Percentiles rank a stretch among this genome's conserved stretches.
Evolutionary conservation across 2,797 vertebrate species (phyloP).

Genomic region (Tauraco hartlaubi): DNA sequence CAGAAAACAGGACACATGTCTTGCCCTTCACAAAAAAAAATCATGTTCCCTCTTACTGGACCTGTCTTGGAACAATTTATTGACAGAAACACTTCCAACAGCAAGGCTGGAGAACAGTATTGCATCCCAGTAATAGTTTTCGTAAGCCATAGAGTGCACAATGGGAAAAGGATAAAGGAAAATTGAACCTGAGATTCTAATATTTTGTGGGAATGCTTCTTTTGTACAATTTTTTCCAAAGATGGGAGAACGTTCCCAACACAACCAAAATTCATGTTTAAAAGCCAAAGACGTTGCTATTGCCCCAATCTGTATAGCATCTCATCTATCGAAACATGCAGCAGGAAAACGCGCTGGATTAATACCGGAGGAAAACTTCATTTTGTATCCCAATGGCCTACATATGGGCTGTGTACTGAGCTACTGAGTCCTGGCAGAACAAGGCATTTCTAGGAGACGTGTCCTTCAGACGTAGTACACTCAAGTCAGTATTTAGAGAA

Average conservation of each 20-base stretch:
- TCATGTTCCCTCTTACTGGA: background rate
- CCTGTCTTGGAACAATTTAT: background rate
- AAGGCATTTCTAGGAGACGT: background rate
- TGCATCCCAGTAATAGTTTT: background rate
- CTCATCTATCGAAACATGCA: background rate
- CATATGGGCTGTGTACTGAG: background rate
- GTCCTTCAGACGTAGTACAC: background rate
- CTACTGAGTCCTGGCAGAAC: background rate
- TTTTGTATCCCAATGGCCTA: background rate
- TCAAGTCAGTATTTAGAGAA: background rate
- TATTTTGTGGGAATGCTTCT: background rate
- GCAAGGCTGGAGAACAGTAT: background rate
- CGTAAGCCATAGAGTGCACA: background rate
- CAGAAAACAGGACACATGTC: background rate
- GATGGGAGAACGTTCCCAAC: background rate
- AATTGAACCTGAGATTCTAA: background rate
- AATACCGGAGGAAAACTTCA: background rate
- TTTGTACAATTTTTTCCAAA: background rate
- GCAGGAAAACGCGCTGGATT: background rate
- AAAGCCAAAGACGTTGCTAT: background rate
- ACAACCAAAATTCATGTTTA: background rate
- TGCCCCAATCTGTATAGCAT: background rate
- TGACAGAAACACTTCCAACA: background rate
- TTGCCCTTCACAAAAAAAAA: background rate
- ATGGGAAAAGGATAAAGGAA: background rate